Conservation (phyloP, 1,140 invertebrate genomes). For the Cardiocondyla obscurior region DNA sequence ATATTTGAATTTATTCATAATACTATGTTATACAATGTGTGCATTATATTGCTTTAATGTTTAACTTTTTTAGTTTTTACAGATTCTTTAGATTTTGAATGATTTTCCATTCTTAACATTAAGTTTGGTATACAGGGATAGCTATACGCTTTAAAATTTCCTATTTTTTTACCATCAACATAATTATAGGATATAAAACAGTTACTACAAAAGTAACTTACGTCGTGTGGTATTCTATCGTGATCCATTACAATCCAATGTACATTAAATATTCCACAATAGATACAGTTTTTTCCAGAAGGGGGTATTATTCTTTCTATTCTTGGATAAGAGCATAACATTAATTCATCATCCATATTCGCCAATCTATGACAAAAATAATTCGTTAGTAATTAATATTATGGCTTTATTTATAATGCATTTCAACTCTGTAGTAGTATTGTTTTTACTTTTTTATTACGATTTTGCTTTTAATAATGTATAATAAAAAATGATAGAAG, state of each 20-base stretch:
- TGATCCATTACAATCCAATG: constrained; percentile 86
- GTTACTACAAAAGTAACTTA: constrained; percentile 87
- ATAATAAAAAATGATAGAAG: neutral
- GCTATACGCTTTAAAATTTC: constrained; percentile 80
- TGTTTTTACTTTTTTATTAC: constrained; percentile 16
- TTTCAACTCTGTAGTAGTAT: neutral
- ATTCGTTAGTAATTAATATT: neutral
- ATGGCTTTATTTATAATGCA: neutral
- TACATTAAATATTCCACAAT: constrained; percentile 83
- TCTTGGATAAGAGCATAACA: constrained; percentile 83
- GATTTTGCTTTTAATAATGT: neutral
- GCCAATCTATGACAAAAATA: constrained; percentile 84
- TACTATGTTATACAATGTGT: neutral
- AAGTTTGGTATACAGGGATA: constrained; percentile 73
- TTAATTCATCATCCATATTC: constrained; percentile 81
- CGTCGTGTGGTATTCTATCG: constrained; percentile 86
- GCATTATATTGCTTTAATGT: neutral
- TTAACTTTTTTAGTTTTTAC: neutral
- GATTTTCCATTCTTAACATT: neutral
- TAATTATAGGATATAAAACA: constrained; percentile 89
- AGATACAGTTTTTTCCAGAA: constrained; percentile 83
- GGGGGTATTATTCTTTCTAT: constrained; percentile 81
- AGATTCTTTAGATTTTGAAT: neutral
- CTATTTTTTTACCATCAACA: constrained; percentile 84
- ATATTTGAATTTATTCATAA: neutral